Evolutionary conservation across 1,140 invertebrate species (phyloP).

Genomic region (Drosophila tristis): DNA sequence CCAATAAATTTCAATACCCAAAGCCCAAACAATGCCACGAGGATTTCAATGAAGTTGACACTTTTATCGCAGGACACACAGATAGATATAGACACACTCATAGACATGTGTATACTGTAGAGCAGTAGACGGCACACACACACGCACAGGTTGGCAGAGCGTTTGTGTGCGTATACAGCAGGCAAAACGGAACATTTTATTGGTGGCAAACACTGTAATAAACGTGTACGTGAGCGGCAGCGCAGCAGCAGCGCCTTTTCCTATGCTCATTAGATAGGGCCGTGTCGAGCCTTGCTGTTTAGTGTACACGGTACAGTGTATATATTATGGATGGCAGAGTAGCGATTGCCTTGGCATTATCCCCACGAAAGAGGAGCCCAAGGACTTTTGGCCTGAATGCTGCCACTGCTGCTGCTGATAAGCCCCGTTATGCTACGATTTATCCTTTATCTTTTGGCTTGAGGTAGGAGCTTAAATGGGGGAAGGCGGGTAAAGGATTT

Average conservation of each 20-base stretch:
- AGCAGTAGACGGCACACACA: too few species aligned
- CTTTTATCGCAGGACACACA: conserved; percentile 34
- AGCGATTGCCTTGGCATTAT: conserved; percentile 42
- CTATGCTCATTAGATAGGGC: too few species aligned
- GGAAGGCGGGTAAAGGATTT: conserved; percentile 14
- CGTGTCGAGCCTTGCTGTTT: too few species aligned
- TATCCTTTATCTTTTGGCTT: conserved; percentile 45
- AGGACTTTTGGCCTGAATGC: conserved; percentile 25
- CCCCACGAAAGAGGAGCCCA: conserved; percentile 3
- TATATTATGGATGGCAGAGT: neutral
- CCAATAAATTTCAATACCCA: conserved; percentile 59
- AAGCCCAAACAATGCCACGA: conserved; percentile 51
- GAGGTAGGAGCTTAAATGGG: conserved; percentile 25
- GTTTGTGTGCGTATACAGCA: too few species aligned
- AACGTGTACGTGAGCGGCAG: too few species aligned
- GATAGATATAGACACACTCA: neutral
- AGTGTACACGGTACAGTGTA: too few species aligned
- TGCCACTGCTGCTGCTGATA: conserved; percentile 28
- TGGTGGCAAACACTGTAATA: too few species aligned
- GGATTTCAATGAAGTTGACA: conserved; percentile 62
- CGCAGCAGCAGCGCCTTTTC: too few species aligned
- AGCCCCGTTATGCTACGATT: conserved; percentile 45
- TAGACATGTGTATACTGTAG: neutral
- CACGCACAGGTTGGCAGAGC: too few species aligned
- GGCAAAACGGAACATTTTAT: too few species aligned